Conservation (phyloP, 1,140 invertebrate genomes). For the Microplitis demolitor region DNA sequence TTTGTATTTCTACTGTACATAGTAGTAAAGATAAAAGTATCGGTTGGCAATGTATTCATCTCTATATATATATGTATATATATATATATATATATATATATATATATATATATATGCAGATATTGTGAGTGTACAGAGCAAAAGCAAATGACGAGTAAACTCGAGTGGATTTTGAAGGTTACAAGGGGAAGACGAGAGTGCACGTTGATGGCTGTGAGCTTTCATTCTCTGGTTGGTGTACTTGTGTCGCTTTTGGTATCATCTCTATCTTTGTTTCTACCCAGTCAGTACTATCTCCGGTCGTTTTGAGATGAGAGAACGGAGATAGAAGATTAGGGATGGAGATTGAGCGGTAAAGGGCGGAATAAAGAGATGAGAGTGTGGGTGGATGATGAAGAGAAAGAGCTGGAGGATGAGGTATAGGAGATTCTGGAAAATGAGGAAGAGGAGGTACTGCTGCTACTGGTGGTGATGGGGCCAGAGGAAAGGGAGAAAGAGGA, state of each 20-base stretch:
- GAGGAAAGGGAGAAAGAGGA: constrained; percentile 32
- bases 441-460: constrained; percentile 27
- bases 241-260: background rate
- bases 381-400: background rate
- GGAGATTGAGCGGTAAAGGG: constrained; percentile 33
- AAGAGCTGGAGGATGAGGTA: no score
- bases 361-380: constrained; percentile 24
- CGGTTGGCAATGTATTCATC: background rate
- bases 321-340: constrained; percentile 27
- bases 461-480: constrained; percentile 24
- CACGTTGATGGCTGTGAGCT: constrained; percentile 3
- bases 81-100: background rate
- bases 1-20: background rate
- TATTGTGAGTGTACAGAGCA: background rate
- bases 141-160: constrained; percentile 5
- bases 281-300: background rate
- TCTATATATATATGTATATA: background rate
- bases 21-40: background rate
- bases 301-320: constrained; percentile 22
- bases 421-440: constrained; percentile 6
- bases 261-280: background rate
- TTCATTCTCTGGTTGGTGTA: background rate
- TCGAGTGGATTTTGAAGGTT: constrained; percentile 25
- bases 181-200: background rate
- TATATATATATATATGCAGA: background rate